Evolutionary conservation across 2,888 invertebrate genomes (phyloP).

Genomic region (Beris chalybata): DNA sequence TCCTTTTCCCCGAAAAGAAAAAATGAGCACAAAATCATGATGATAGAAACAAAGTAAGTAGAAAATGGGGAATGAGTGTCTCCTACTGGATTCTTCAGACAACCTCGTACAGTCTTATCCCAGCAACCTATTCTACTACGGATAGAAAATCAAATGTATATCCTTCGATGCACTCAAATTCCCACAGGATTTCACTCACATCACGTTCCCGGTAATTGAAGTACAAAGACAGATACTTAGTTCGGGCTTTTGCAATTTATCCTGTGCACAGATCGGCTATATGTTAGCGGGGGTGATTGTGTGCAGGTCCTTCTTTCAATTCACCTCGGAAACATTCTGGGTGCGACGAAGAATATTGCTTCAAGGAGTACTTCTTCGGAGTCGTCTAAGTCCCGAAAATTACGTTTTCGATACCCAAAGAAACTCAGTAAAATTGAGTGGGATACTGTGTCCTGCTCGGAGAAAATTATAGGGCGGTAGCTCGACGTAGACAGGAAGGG

Average conservation of each 20-base stretch:
- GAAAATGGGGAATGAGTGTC: conserved; percentile 17
- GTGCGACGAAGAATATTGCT: conserved; percentile 23
- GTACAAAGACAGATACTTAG: conserved; percentile 35
- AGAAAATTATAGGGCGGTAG: conserved; percentile 1
- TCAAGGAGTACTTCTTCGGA: conserved; percentile 17
- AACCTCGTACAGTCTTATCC: not conserved
- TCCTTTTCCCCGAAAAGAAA: conserved; percentile 5
- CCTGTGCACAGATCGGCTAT: not conserved
- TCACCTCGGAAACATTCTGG: not conserved
- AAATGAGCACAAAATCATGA: conserved; percentile 10
- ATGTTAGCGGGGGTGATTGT: not conserved
- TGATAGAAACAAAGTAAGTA: conserved; percentile 29
- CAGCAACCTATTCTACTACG: not conserved
- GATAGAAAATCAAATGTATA: conserved; percentile 26
- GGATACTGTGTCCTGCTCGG: conserved; percentile 18
- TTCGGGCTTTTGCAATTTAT: conserved; percentile 32
- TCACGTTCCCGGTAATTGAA: conserved; percentile 34
- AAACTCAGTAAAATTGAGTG: conserved; percentile 24
- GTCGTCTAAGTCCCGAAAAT: conserved; percentile 20
- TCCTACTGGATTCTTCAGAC: not conserved
- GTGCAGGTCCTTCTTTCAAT: not conserved
- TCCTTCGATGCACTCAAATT: conserved; percentile 33
- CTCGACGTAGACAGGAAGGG: conserved; percentile 7
- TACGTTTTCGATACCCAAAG: conserved; percentile 18
- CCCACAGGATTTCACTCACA: conserved; percentile 34